Base-by-base conservation (phyloP, 2,797 vertebrate species). In the Podarcis siculus region DNA sequence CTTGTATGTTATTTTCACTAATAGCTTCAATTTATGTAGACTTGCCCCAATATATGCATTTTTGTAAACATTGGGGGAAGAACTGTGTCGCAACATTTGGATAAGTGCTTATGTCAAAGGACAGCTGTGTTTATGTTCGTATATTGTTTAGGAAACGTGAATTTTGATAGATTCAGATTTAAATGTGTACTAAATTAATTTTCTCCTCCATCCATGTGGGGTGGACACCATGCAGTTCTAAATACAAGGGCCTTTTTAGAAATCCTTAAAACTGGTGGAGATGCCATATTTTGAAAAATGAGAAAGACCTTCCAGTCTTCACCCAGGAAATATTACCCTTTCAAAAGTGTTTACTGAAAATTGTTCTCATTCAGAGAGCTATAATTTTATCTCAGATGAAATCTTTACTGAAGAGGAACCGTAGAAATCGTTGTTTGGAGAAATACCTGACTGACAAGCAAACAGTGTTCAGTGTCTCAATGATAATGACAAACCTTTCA, bases 321-420 rank as follows among this genome's bases (percentile, higher is more conserved):
- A 91, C 93, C 93, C 93, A 87, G 86, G 42, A 91, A 89, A 91
- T 91, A 84, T 85, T 6, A 79, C 73, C 69, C 67, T 77, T 72
- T 81, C 90, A 79, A 89, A 94, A 94, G 55, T 32, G 21, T 71
- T 79, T 86, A 94, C 94, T 87, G 86, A 94, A 83, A 0, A 88
- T 94, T 94, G 87, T 72, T 35, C 78, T 92, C 92, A 89, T 92
- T 93, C 90, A 91, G 89, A 81, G 9, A 87, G 90, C 87, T 3
- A 37, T 15, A 87, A 90, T 94, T 94, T 87, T 86, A 82, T 92
- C 92, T 92, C 92, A 84, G 90, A 93, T 84, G 91, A 95, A 89
- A 42, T 71, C 71, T 93, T 94, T 93, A 86, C 90, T 5, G 0
- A 64, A 85, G 88, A 55, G 89, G 81, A 94, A 93, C 90, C 92